Base-by-base conservation (phyloP, 2,888 invertebrate genomes). In the Platycnemis pennipes region DNA sequence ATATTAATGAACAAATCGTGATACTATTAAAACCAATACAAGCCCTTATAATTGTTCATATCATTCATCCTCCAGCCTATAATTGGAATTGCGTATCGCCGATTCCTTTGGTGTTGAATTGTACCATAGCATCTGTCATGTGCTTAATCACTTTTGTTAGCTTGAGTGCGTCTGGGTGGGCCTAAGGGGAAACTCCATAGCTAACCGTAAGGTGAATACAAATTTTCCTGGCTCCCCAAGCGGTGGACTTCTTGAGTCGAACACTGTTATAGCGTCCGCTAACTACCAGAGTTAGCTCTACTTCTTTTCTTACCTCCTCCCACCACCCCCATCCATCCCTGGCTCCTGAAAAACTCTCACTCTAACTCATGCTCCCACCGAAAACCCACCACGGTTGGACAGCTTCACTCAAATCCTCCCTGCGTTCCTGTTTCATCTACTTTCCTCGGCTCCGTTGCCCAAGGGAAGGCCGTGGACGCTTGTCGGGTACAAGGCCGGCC, bases 251-350 rank as follows among this genome's bases (percentile, higher is more conserved):
- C 77, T 77, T 31, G 37, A 77, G 77, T 77, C 77, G 37, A 77
- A 37, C 77, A 77, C 31, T 77, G 31, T 37, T 77, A 31, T 77
- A 37, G 77, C 16, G 77, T 77, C 37, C 77, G 16, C 77, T 77
- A 77, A 77, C 77, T 77, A 77, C 77, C 77, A 77, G 37, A 77
- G 37, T 77, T 77, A 77, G 77, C 77, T 77, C 77, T 31, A 16
- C 77, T 37, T 1, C 77, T 37, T 63, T 63, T 1, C 63, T 63
- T 63, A 3, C 63, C n/a, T 26, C 22, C 63, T 63, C 26, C 53
- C 22, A 63, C 22, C 26, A 3, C 63, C 26, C 22, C 63, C 19
- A 22, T 63, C 63, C 49, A 16, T 49, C 7, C 49, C 7, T 49
- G 26, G 19, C 63, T 1, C 63, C 26, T 26, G 7, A n/a, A 22